Evolutionary conservation across 2,888 invertebrate species (phyloP), one percentile per base, ranked within the genome.

Genomic region (Urechis unicinctus): DNA sequence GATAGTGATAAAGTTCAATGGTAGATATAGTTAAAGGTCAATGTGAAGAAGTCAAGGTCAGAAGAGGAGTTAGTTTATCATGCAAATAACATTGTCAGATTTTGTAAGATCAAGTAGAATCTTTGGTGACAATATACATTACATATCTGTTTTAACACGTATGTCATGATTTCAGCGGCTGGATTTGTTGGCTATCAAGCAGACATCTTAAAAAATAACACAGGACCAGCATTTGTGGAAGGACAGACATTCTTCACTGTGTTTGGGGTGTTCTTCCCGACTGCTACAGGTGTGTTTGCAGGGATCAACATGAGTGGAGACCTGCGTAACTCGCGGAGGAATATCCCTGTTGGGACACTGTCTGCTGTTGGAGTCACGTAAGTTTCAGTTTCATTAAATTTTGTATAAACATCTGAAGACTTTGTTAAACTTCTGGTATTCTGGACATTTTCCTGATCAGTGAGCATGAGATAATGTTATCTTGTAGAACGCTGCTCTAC

Each of bases 271-370:
- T 96, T 96, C 79, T 97, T 97, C 77, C 95, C 96, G 17, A 94
- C 96, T 0, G 91, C 96, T 28, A 95, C 96, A 48, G 97, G 97
- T 21, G 90, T 97, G 61, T 81, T 97, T 64, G 92, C 96, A 4
- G 97, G 97, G 31, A 95, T 97, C 67, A 97, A 97, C 75, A 97
- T 97, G 96, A 93, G 94, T 73, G 95, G 95, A 17, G 96, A 97
- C 78, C 83, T 97, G 55, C 85, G 87, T 66, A 88, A 93, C 66
- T 96, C 96, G 1, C 89, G 91, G 3, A 85, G 85, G 44, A 91
- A 93, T 77, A 96, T 96, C 72, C 95, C 96, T 0, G 88, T 89
- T 78, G 96, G 96, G 17, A 93, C 95, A 1, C 79, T 97, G 53
- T 89, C 93, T 42, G 94, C 96, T 47, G 86, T 96, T 62, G 87